phyloP scores from a whole-genome alignment of 35 echinoderm and acorn worm species.

The Apostichopus californicus region DNA sequence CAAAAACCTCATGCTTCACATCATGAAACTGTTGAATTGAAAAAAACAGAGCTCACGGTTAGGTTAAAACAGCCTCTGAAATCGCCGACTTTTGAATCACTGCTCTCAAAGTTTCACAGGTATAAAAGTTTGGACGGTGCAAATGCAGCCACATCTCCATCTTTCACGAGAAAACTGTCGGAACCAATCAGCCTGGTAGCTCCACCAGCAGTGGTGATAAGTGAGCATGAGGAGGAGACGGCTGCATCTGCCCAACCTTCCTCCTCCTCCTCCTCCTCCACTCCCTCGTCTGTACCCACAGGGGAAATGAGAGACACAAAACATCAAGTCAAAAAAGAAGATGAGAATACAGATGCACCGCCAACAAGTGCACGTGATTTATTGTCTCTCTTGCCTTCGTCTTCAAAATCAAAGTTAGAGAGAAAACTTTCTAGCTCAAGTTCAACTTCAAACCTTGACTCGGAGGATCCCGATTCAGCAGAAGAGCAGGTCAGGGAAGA shows the following conservation, averaged over 20 bases:
- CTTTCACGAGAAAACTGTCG: background rate
- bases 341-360: background rate
- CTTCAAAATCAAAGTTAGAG: conserved; percentile 30
- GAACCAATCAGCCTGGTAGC: background rate
- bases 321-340: conserved; percentile 13
- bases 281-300: background rate
- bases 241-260: background rate
- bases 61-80: conserved; percentile 65
- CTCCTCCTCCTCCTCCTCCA: background rate
- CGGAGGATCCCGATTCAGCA: conserved; percentile 49
- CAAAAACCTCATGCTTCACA: background rate
- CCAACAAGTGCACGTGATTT: background rate
- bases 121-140: conserved; percentile 19
- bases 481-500: conserved; percentile 43
- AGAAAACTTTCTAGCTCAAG: conserved; percentile 50
- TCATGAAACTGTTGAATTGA: conserved; percentile 44
- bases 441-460: conserved; percentile 42
- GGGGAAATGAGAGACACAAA: background rate
- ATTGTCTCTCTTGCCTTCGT: conserved; percentile 16
- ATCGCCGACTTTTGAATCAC: conserved; percentile 43
- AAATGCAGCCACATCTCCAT: background rate
- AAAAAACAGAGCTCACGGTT: conserved; percentile 73
- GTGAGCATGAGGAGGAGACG: conserved; percentile 15
- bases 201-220: conserved; percentile 29
- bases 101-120: conserved; percentile 39